These are phyloP conservation scores for Toxotes lorentzi DNA, from an alignment of 2,797 vertebrate genomes.

Conservation along the genomic window DNA sequence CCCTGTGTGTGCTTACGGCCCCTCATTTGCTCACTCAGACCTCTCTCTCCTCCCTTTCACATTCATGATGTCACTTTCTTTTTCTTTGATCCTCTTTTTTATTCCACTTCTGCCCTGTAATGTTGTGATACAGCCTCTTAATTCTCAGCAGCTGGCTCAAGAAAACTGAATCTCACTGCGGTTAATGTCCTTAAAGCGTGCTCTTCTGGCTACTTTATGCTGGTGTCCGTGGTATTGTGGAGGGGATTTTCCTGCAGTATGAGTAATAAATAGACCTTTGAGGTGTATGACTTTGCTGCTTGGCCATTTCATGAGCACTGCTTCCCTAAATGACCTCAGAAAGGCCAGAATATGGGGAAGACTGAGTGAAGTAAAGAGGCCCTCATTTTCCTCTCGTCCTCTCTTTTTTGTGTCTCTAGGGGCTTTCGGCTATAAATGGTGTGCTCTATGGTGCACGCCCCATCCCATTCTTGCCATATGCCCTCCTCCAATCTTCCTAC, in stretches of 20 bases:
- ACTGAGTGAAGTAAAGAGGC: constrained; percentile 59
- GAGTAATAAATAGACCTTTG: constrained; percentile 55
- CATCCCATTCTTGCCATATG: constrained; percentile 70
- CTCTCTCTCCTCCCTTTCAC: constrained; percentile 24
- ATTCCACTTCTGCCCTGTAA: constrained; percentile 22
- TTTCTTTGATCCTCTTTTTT: constrained; percentile 28
- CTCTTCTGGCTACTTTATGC: constrained; percentile 22
- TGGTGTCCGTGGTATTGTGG: constrained; percentile 19
- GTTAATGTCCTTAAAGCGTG: constrained; percentile 43
- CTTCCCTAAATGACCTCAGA: constrained; percentile 60
- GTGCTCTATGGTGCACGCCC: constrained; percentile 62
- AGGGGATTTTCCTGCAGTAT: constrained; percentile 41
- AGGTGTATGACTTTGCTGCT: constrained; percentile 50
- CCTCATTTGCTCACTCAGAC: constrained; percentile 60
- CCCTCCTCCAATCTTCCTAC: constrained; percentile 75
- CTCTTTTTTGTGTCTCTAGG: constrained; percentile 67
- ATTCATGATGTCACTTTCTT: constrained; percentile 30
- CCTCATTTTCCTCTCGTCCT: constrained; percentile 69
- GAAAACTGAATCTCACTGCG: constrained; percentile 17
- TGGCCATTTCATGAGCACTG: constrained; percentile 50
- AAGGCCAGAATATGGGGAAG: constrained; percentile 51
- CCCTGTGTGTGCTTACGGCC: constrained; percentile 24
- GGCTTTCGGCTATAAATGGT: constrained; percentile 73
- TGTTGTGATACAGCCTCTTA: constrained; percentile 22
- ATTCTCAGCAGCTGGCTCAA: constrained; percentile 11